Base-by-base conservation (phyloP, 2,113 vertebrate genomes). In the Poeciliopsis retropinna region DNA sequence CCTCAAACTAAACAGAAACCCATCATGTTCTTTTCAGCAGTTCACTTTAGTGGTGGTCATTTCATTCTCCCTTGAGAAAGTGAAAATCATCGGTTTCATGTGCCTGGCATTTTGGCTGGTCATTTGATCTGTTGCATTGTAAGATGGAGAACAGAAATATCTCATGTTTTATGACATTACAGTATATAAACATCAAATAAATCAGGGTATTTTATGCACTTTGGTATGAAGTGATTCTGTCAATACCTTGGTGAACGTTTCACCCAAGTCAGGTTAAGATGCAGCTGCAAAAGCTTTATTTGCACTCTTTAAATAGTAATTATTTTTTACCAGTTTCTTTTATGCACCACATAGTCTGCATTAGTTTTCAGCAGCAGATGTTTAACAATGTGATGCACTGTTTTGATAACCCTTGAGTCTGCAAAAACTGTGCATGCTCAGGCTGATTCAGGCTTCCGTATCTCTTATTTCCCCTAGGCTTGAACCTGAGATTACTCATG, bases 391-490 rank as follows among this genome's bases (percentile, higher is more conserved):
- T 41, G 64, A 81, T 74, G 73, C 67, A 70, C 29, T 76, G 73
- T 70, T 77, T 37, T 78, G 73, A 78, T 78, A 67, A 47, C 19
- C 60, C 44, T 66, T 76, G 57, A 74, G 67, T 62, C 62, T 47
- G 41, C 70, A 72, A 74, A 64, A 29, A 1, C 4, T 62, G 41
- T n/a, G 22, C 60, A 47, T 79, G 62, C 62, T 89, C 28, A 39
- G 69, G 30, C 41, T 76, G 72, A 76, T 83, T 79, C 68, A 64
- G 73, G 31, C 78, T 80, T 64, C 57, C 60, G 6, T 67, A 78
- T 80, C 29, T 71, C 10, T 67, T 72, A 78, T 80, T 67, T 83
- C 79, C 67, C 70, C 70, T 74, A 75, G 78, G 70, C 51, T 60
- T 34, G n/a, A 76, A 63, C 67, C 70, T 76, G 30, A 39, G 73